phyloP scores from a whole-genome alignment of 2,888 invertebrate species.

The Acronicta aceris region DNA sequence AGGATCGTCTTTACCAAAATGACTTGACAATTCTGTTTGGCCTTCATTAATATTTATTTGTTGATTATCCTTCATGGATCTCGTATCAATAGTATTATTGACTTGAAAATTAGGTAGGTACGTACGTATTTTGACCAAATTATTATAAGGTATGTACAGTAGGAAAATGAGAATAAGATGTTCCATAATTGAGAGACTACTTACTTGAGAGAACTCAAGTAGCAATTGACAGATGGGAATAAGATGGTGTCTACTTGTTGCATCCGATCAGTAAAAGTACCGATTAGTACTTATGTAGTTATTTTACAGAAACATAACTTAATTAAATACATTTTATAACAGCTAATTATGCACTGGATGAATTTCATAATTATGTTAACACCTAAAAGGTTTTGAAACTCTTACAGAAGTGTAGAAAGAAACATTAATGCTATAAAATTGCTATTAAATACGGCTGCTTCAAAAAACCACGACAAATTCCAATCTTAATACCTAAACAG shows the following conservation, averaged over 20 bases:
- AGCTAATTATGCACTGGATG: too few species aligned
- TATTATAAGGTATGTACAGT: too few species aligned
- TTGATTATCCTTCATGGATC: conserved; percentile 20
- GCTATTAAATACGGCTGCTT: not conserved
- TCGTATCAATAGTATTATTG: conserved; percentile 20
- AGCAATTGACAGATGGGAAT: too few species aligned
- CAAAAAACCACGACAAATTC: not conserved
- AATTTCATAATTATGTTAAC: too few species aligned
- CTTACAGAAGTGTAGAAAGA: too few species aligned
- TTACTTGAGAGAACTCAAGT: conserved; percentile 2
- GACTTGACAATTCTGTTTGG: conserved; percentile 18
- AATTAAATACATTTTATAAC: too few species aligned
- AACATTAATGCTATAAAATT: not conserved
- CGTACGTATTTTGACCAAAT: conserved; percentile 24
- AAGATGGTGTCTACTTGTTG: too few species aligned
- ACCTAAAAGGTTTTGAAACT: too few species aligned
- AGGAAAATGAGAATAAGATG: too few species aligned
- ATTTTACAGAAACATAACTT: too few species aligned
- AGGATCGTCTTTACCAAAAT: conserved; percentile 13
- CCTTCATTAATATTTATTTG: conserved; percentile 19
- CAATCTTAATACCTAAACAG: conserved; percentile 4
- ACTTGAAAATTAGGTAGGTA: conserved; percentile 17
- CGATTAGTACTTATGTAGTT: too few species aligned
- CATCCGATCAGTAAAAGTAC: too few species aligned
- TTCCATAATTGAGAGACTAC: conserved; percentile 3